These are phyloP conservation scores for Chrysocyon brachyurus DNA, from an alignment of 2,797 vertebrate species.

Conservation along the genomic window DNA sequence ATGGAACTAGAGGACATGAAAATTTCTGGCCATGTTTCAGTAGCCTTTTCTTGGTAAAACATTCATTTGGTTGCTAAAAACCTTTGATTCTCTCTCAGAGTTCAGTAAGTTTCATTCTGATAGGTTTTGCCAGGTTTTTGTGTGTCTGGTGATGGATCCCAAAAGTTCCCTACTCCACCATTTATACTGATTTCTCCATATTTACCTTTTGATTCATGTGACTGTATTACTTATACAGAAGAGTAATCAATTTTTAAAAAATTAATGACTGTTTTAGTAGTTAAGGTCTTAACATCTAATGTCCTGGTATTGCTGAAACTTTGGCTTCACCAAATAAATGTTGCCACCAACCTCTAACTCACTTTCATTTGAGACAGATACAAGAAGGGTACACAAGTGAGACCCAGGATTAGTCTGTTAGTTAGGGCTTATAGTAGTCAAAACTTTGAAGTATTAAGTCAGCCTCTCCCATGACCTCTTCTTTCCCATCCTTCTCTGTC, in stretches of 20 bases:
- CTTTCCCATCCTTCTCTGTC: neutral
- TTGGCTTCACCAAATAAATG: neutral
- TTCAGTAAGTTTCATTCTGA: neutral
- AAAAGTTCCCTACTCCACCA: neutral
- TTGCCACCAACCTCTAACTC: neutral
- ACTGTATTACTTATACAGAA: neutral
- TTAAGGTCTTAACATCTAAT: neutral
- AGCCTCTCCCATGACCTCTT: neutral
- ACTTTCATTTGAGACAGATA: slow-evolving; percentile 11
- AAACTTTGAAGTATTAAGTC: neutral
- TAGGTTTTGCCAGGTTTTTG: neutral
- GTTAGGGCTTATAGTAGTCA: neutral
- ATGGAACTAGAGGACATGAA: neutral
- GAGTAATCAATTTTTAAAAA: neutral
- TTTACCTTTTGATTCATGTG: neutral
- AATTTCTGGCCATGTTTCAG: neutral
- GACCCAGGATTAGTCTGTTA: neutral
- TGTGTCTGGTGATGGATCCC: neutral
- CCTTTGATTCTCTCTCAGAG: neutral
- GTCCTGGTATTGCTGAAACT: neutral
- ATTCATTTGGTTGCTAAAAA: neutral
- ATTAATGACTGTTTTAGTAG: neutral
- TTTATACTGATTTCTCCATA: neutral
- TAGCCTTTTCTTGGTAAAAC: neutral
- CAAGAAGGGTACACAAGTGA: neutral